phyloP scores from a whole-genome alignment of 1,140 invertebrate genomes.

The Drosophila tropicalis region DNA sequence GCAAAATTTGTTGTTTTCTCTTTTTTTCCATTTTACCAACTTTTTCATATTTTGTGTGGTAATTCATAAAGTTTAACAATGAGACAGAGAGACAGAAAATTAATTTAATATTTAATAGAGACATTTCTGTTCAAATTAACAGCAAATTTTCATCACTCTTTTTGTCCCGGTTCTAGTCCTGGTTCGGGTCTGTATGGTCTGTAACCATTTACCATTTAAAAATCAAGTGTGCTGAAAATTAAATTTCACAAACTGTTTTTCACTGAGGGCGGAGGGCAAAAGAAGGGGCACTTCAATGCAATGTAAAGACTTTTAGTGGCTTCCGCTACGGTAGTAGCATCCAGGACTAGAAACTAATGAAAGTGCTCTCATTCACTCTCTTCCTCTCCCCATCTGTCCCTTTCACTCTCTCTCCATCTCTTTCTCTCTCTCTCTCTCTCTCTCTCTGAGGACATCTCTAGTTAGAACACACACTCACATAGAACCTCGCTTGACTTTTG shows the following conservation, averaged over 20 bases:
- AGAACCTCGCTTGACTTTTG: conserved; percentile 56
- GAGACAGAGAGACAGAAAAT: conserved; percentile 18
- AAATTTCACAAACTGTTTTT: conserved; percentile 69
- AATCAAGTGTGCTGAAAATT: conserved; percentile 75
- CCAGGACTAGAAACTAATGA: conserved; percentile 64
- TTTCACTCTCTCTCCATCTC: neutral
- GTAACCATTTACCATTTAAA: conserved; percentile 44
- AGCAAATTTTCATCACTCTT: conserved; percentile 40
- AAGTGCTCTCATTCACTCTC: conserved; percentile 38
- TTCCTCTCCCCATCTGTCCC: neutral
- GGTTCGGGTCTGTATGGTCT: neutral
- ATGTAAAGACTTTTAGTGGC: conserved; percentile 66
- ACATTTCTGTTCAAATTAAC: conserved; percentile 74
- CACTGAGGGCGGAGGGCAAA: neutral
- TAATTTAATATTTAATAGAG: conserved; percentile 68
- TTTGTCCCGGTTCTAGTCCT: neutral
- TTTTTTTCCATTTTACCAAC: conserved; percentile 22
- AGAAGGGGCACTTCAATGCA: conserved; percentile 37
- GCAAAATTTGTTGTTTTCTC: conserved; percentile 17
- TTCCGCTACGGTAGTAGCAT: conserved; percentile 33
- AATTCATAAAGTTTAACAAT: conserved; percentile 65
- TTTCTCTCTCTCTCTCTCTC: conserved; percentile 3
- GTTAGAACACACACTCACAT: conserved; percentile 28
- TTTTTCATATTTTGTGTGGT: conserved; percentile 39
- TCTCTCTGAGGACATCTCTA: conserved; percentile 44